Conservation (phyloP, 2,797 vertebrate species). For the Corythornis leucogaster region DNA sequence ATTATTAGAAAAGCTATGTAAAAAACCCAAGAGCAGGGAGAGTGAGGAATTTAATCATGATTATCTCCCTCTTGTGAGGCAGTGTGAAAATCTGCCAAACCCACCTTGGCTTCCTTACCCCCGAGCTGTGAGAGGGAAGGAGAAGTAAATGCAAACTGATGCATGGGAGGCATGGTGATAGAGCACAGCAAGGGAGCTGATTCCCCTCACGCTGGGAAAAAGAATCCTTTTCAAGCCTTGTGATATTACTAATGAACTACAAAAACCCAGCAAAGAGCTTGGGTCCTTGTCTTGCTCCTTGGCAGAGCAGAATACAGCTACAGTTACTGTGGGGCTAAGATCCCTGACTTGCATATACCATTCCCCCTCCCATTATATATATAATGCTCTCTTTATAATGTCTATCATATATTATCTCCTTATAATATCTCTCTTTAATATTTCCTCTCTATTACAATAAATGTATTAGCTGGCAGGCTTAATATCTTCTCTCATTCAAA, state of each 20-base stretch:
- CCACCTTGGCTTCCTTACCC: slow-evolving; percentile 27
- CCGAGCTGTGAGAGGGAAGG: background rate
- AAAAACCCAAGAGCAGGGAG: slow-evolving; percentile 24
- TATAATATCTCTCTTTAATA: background rate
- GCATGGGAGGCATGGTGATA: background rate
- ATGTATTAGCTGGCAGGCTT: background rate
- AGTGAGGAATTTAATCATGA: slow-evolving; percentile 45
- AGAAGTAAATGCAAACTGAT: background rate
- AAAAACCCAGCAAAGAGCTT: background rate
- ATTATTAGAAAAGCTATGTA: slow-evolving; percentile 56
- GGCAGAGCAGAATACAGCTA: background rate
- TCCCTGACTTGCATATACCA: background rate
- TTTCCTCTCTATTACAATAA: background rate
- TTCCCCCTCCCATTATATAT: background rate
- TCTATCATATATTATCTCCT: background rate
- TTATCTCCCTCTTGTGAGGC: slow-evolving; percentile 37
- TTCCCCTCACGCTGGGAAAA: background rate
- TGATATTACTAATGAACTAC: slow-evolving; percentile 10
- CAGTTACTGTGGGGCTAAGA: background rate
- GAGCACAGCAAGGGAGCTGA: background rate
- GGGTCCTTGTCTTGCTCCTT: background rate
- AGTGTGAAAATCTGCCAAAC: slow-evolving; percentile 50
- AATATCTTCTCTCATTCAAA: slow-evolving; percentile 17
- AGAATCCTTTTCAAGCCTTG: background rate
- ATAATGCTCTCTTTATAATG: background rate